Conservation (phyloP, 2,888 invertebrate genomes). For the Steromphala cineraria region DNA sequence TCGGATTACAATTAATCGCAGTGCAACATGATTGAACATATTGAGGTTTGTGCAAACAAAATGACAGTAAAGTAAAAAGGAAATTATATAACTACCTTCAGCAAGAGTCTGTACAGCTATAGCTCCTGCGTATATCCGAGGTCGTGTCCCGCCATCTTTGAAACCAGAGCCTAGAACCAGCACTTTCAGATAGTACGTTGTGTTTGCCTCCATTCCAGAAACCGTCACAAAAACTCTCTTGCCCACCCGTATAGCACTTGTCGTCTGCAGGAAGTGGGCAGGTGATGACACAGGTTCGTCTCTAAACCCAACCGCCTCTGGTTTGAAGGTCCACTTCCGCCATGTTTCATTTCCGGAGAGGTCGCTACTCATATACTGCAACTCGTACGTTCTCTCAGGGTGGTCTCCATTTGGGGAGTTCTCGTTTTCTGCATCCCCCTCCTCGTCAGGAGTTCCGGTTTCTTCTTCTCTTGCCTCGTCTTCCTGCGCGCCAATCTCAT, state of each 20-base stretch:
- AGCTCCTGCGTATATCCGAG: background rate
- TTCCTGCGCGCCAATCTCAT: background rate
- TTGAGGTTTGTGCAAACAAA: too few relatives aligned
- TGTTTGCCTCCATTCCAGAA: conserved; percentile 39
- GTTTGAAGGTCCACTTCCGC: conserved; percentile 25
- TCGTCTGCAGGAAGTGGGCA: conserved; percentile 26
- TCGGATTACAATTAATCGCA: too few relatives aligned
- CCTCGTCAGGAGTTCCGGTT: background rate
- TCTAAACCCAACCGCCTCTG: background rate
- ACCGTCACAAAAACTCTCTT: conserved; percentile 40
- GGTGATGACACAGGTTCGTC: conserved; percentile 23
- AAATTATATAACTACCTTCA: background rate
- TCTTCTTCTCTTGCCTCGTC: background rate
- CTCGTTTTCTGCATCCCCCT: background rate
- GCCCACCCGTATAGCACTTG: conserved; percentile 34
- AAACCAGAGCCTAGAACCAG: conserved; percentile 32
- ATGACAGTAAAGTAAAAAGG: too few relatives aligned
- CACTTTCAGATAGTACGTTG: conserved; percentile 41
- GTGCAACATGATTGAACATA: too few relatives aligned
- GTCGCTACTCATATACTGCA: background rate
- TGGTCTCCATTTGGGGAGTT: background rate
- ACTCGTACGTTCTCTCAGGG: background rate
- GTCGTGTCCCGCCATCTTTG: conserved; percentile 7
- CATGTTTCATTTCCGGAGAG: conserved; percentile 17
- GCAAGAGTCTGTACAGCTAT: conserved; percentile 23